Percentiles rank a stretch among this genome's conserved stretches.
Evolutionary conservation across 2,797 vertebrate genomes (phyloP).

Genomic region (Pseudochromis fuscus): DNA sequence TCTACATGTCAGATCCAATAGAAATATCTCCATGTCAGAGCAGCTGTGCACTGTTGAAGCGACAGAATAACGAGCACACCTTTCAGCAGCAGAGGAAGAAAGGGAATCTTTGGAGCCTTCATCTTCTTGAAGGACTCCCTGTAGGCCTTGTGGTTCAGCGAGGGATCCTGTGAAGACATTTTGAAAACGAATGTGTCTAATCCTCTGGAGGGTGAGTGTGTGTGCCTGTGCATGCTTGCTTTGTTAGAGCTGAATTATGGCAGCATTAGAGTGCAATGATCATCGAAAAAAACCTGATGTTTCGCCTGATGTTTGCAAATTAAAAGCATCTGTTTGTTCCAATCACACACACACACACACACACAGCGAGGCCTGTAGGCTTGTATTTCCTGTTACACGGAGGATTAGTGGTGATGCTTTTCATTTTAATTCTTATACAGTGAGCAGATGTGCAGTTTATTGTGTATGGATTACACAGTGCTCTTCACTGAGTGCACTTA

Average conservation of each 20-base stretch:
- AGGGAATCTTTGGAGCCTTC: conserved; percentile 98
- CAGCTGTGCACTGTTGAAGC: conserved; percentile 38
- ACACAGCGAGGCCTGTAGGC: too few relatives aligned
- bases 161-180: conserved; percentile 92
- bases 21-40: neutral
- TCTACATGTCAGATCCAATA: neutral
- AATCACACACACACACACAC: neutral
- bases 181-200: conserved; percentile 62
- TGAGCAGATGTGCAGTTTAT: neutral
- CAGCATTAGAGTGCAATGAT: conserved; percentile 24
- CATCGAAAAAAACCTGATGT: conserved; percentile 39
- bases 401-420: neutral
- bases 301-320: conserved; percentile 22
- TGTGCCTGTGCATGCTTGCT: conserved; percentile 41
- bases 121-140: conserved; percentile 98
- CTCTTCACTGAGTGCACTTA: conserved; percentile 81
- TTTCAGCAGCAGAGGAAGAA: conserved; percentile 97
- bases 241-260: conserved; percentile 39
- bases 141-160: conserved; percentile 98
- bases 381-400: neutral
- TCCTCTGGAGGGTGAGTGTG: conserved; percentile 18
- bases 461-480: neutral
- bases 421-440: neutral
- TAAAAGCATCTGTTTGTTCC: conserved; percentile 29
- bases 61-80: conserved; percentile 80